Evolutionary conservation across 2,888 invertebrate species (phyloP).

Genomic region (Brachypalpus laphriformis): DNA sequence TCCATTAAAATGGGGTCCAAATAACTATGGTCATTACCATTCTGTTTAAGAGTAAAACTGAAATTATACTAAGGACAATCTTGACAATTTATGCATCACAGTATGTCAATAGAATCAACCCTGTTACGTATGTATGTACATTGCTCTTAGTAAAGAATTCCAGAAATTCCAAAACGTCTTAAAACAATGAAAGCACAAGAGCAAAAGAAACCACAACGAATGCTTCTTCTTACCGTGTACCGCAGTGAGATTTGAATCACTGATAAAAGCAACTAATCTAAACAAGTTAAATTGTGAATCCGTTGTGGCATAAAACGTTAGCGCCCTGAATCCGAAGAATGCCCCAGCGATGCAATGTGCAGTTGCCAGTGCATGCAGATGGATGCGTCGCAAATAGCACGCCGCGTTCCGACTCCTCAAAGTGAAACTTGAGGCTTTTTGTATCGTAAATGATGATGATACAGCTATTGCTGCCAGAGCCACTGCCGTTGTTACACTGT

Average conservation of each 20-base stretch:
- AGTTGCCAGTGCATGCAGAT: conserved; percentile 66
- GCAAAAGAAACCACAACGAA: not conserved
- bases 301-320: conserved; percentile 73
- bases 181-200: not conserved
- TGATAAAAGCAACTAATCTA: conserved; percentile 72
- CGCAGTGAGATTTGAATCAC: conserved; percentile 69
- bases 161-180: not conserved
- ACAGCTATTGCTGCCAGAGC: conserved; percentile 64
- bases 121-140: too few relatives aligned
- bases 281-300: conserved; percentile 73
- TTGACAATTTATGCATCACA: not conserved
- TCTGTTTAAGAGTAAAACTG: not conserved
- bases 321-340: conserved; percentile 74
- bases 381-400: conserved; percentile 26
- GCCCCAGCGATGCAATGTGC: conserved; percentile 61
- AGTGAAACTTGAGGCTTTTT: conserved; percentile 74
- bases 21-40: not conserved
- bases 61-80: not conserved
- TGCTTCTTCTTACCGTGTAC: conserved; percentile 59
- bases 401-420: conserved; percentile 45
- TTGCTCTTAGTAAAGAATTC: not conserved
- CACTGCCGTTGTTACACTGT: conserved; percentile 66
- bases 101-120: not conserved
- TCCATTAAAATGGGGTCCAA: not conserved
- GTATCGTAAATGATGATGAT: conserved; percentile 69